A percentile compares a stretch with the other conserved stretches of the same genome.
phyloP scores from a whole-genome alignment of 2,797 vertebrate genomes.

The Sarcoramphus papa region DNA sequence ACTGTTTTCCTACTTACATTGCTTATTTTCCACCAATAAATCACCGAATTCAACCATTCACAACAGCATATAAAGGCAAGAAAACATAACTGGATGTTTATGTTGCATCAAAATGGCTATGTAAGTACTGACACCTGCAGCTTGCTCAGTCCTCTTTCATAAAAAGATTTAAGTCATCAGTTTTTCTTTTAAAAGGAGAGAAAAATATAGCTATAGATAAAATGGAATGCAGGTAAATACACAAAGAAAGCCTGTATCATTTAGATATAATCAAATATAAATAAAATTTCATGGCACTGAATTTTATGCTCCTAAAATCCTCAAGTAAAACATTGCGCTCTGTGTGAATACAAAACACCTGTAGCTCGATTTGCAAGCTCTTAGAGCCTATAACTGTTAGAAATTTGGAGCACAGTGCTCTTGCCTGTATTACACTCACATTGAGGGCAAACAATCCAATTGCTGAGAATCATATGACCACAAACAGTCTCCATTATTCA shows the following conservation, averaged over 20 bases:
- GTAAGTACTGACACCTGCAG: neutral
- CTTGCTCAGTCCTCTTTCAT: neutral
- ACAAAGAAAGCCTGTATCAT: neutral
- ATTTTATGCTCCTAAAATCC: neutral
- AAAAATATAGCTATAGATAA: neutral
- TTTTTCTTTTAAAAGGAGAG: neutral
- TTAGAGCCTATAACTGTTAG: neutral
- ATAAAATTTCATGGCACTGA: neutral
- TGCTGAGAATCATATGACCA: constrained; percentile 30
- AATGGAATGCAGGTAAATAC: neutral
- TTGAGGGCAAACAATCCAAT: constrained; percentile 2
- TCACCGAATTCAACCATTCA: neutral
- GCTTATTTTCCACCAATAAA: neutral
- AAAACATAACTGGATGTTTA: neutral
- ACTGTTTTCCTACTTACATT: neutral
- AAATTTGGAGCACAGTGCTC: neutral
- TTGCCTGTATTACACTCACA: neutral
- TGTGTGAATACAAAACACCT: neutral
- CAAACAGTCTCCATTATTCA: constrained; percentile 13
- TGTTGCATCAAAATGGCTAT: neutral
- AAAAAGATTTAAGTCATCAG: neutral
- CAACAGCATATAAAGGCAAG: neutral
- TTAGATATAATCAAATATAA: neutral
- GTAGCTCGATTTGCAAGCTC: neutral
- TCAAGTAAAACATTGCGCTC: neutral